phyloP scores from a whole-genome alignment of 35 echinoderm and acorn worm genomes.

The Apostichopus parvimensis region DNA sequence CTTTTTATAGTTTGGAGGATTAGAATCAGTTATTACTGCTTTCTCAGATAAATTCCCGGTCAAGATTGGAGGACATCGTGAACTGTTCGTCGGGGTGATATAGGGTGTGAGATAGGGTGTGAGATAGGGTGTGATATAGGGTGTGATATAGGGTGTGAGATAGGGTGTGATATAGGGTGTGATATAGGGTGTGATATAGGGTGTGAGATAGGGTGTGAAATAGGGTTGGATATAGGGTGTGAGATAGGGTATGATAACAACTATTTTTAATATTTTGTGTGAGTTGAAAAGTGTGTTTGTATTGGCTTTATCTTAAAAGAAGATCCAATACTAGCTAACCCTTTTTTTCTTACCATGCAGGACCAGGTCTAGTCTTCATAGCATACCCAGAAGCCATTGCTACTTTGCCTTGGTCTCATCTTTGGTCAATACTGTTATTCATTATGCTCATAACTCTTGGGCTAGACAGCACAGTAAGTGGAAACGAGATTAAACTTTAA shows the following conservation, averaged over 20 bases:
- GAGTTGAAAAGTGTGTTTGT: too few relatives aligned
- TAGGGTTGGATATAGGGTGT: too few relatives aligned
- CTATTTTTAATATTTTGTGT: too few relatives aligned
- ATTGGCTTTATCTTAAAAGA: too few relatives aligned
- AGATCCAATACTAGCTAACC: neutral
- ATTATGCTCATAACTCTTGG: slow-evolving; percentile 90
- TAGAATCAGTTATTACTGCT: slow-evolving; percentile 90
- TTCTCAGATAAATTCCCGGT: slow-evolving; percentile 75
- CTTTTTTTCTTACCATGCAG: slow-evolving; percentile 27
- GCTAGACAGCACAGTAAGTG: slow-evolving; percentile 87
- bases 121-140: too few relatives aligned
- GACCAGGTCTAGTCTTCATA: slow-evolving; percentile 86
- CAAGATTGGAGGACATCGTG: slow-evolving; percentile 71
- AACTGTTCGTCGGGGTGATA: slow-evolving; percentile 75
- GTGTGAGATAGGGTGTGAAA: too few relatives aligned
- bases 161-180: too few relatives aligned
- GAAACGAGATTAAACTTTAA: neutral
- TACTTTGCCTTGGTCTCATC: slow-evolving; percentile 59
- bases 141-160: too few relatives aligned
- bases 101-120: too few relatives aligned
- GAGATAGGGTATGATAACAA: too few relatives aligned
- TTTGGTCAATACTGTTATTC: slow-evolving; percentile 86
- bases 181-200: too few relatives aligned
- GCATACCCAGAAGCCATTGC: slow-evolving; percentile 94
- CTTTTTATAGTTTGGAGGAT: slow-evolving; percentile 87